Conservation (phyloP, 2,888 invertebrate genomes). For the Uropetala carovei region DNA sequence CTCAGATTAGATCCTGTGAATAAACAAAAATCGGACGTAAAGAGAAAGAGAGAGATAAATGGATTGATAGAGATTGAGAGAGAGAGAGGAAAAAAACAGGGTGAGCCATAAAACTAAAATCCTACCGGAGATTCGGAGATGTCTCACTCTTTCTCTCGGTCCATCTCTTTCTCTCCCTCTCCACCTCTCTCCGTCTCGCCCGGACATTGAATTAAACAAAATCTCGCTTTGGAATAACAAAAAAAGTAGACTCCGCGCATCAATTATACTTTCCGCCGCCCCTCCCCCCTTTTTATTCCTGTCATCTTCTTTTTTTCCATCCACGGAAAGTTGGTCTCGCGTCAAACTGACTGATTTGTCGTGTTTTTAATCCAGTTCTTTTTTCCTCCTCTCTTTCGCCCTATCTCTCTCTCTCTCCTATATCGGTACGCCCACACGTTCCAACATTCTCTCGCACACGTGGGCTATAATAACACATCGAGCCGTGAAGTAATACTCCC, state of each 20-base stretch:
- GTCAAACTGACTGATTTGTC: too few relatives aligned
- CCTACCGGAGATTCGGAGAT: neutral
- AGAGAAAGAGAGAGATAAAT: neutral
- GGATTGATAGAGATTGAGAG: neutral
- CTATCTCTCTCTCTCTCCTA: too few relatives aligned
- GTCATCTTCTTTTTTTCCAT: too few relatives aligned
- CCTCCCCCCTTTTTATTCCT: neutral
- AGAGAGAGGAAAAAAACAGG: neutral
- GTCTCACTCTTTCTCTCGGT: too few relatives aligned
- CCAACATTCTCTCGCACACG: too few relatives aligned
- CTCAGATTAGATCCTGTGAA: neutral
- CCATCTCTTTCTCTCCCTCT: too few relatives aligned
- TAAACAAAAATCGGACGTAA: neutral
- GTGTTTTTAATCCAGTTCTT: too few relatives aligned
- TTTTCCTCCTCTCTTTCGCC: too few relatives aligned
- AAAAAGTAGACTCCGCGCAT: neutral
- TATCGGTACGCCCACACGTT: too few relatives aligned
- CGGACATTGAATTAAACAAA: neutral
- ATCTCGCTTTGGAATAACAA: neutral
- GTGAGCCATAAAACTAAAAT: neutral
- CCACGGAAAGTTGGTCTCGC: too few relatives aligned
- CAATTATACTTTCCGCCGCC: neutral
- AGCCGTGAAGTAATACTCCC: too few relatives aligned
- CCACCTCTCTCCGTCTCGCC: neutral
- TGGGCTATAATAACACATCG: too few relatives aligned